Evolutionary conservation across 2,888 invertebrate genomes (phyloP).

Genomic region (Drosophila nr. perissopoda): DNA sequence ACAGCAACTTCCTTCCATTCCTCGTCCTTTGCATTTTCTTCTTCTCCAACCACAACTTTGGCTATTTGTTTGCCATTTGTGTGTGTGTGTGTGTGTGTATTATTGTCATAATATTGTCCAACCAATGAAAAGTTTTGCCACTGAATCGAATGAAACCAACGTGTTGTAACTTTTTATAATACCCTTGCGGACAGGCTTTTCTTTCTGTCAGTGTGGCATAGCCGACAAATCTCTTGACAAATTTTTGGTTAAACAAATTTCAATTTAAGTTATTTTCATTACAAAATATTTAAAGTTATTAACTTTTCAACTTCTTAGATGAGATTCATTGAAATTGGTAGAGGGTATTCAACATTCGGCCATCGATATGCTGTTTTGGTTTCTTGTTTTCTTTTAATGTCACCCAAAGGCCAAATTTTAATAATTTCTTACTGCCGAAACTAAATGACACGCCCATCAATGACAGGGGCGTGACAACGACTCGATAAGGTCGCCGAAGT

Average conservation of each 20-base stretch:
- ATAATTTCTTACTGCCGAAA: slow-evolving; percentile 62
- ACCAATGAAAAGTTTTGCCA: slow-evolving; percentile 71
- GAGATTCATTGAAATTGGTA: neutral
- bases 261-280: neutral
- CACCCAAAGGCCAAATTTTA: slow-evolving; percentile 72
- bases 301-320: neutral
- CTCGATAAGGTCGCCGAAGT: slow-evolving; percentile 72
- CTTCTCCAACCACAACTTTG: slow-evolving; percentile 44
- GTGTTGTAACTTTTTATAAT: slow-evolving; percentile 35
- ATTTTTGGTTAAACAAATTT: neutral
- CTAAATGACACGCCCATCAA: slow-evolving; percentile 61
- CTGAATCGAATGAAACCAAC: slow-evolving; percentile 61
- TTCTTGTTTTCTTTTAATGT: slow-evolving; percentile 58
- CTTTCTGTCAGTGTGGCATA: neutral
- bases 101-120: slow-evolving; percentile 66
- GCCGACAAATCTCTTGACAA: too few relatives aligned
- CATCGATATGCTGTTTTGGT: neutral
- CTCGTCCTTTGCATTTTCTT: slow-evolving; percentile 15
- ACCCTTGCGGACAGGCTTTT: neutral
- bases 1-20: slow-evolving; percentile 26
- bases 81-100: slow-evolving; percentile 38
- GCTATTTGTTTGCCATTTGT: slow-evolving; percentile 39
- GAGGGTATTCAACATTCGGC: slow-evolving; percentile 5
- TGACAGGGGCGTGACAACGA: slow-evolving; percentile 71
- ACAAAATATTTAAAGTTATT: neutral